Evolutionary conservation across 2,888 invertebrate genomes (phyloP), one percentile per base, ranked within the genome.

Genomic region (Steinernema hermaphroditum): DNA sequence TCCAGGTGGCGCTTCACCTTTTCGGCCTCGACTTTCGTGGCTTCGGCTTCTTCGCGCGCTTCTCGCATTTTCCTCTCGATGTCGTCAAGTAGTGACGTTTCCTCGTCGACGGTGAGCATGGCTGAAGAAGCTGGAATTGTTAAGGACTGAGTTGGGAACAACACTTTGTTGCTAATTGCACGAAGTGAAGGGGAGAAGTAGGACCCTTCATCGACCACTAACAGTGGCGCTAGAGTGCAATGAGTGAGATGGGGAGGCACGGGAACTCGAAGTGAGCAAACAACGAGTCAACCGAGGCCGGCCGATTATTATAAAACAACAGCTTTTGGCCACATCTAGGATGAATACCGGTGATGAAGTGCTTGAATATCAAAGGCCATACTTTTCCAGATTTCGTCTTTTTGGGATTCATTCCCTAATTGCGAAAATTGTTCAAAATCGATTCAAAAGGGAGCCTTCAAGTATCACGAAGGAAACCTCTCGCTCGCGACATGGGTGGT

Each of bases 61-160:
- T 94, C 94, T 86, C 94, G 92, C 96, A 97, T 97, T 92, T 97
- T 98, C 91, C 96, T 95, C 91, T 97, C 97, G 87, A 97, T 91
- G 88, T 95, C 94, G 90, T 96, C 95, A 89, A 97, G 90, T 86
- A 96, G 92, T 87, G 86, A 85, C 46, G 86, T 87, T 73, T 84
- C 85, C 78, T 86, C 84, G 71, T 84, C 86, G 70, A 82, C 80
- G 76, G 83, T 82, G 75, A 85, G 85, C 84, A 86, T 85, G 54
- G 22, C 54, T 54, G 54, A n/a, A n/a, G n/a, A 54, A 54, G 54
- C 54, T 54, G 22, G 27, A 54, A 27, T 27, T 22, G 6, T 68
- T 2, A 68, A 22, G 29, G 4, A 2, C 68, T 27, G 44, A 68
- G 14, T 6, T 6, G 24, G 4, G 27, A 27, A 54, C n/a, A n/a